phyloP scores from a whole-genome alignment of 1,140 invertebrate species.

The Rhagoletis pomonella region DNA sequence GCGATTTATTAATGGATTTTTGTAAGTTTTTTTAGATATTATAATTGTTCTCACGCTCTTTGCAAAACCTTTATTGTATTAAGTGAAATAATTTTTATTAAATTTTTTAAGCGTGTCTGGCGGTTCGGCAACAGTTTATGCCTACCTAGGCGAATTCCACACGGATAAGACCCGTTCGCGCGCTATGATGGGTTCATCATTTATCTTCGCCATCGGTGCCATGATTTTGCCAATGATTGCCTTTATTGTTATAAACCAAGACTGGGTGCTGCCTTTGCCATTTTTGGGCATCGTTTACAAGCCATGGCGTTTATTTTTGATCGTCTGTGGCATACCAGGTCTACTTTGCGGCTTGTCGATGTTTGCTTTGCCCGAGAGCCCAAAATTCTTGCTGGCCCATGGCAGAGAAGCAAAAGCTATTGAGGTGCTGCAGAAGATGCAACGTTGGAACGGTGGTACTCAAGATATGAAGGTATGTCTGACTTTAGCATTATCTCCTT shows the following conservation, averaged over 20 bases:
- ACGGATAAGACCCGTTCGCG: conserved; percentile 56
- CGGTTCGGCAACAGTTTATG: conserved; percentile 59
- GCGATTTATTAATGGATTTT: conserved; percentile 60
- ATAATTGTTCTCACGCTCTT: not conserved
- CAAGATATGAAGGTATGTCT: conserved; percentile 55
- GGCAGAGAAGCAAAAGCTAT: conserved; percentile 78
- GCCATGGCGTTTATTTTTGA: conserved; percentile 61
- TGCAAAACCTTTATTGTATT: not conserved
- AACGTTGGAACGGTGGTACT: conserved; percentile 77
- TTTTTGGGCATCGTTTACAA: conserved; percentile 60
- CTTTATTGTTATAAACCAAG: conserved; percentile 59
- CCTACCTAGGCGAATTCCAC: conserved; percentile 62
- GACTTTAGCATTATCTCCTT: not conserved
- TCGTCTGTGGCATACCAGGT: conserved; percentile 59
- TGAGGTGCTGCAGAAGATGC: conserved; percentile 77
- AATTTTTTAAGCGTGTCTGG: conserved; percentile 58
- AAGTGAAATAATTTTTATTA: conserved; percentile 10
- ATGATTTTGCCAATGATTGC: conserved; percentile 59
- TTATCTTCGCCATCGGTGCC: conserved; percentile 60
- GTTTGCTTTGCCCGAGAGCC: conserved; percentile 81
- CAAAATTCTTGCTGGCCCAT: conserved; percentile 81
- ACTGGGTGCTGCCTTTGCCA: conserved; percentile 56
- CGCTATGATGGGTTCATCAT: conserved; percentile 62
- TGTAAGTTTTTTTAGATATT: conserved; percentile 56
- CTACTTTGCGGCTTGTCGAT: conserved; percentile 69